Base-by-base conservation (phyloP, 2,113 vertebrate genomes). In the Thalassoma bifasciatum region DNA sequence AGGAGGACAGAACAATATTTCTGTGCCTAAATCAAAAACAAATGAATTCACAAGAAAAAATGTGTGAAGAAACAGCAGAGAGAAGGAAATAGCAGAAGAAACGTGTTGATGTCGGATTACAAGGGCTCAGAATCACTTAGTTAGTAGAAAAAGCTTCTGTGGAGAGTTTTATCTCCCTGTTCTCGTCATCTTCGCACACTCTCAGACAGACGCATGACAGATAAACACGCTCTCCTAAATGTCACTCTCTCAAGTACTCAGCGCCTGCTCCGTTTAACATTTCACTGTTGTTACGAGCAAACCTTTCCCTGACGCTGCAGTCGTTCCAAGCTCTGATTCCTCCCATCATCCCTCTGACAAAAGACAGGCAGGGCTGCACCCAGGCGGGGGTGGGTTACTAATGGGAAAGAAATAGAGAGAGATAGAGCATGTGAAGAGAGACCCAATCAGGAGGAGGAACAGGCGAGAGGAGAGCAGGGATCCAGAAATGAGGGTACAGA, bases 221-320 rank as follows among this genome's bases (percentile, higher is more conserved):
- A 79, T 57, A 61, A 47, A 53, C 19, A 46, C 47, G 26, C 53
- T 12, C 60, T 70, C 42, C 17, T 47, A 71, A 75, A 82, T 84
- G 79, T 77, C 76, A 72, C 58, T 75, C 59, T 75, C 59, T 53
- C 40, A 21, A 69, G 70, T 47, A 1, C 58, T 79, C 53, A 22
- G 50, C 73, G 66, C 23, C 66, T 9, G 36, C 70, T 75, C 73
- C 44, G 4, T 75, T 83, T 42, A 76, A 75, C 70, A 30, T 76
- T 71, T 57, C 16, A 26, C 63, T 59, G 52, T 21, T 23, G 79
- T 83, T 67, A 58, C 23, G 36, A 72, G 16, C 22, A 34, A 50
- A 57, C 40, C 34, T 63, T 46, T 77, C 21, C 47, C 38, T 19
- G 60, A 22, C 16, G 13, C 54, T 54, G 47, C 69, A 34, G 67